Conservation (phyloP, 1,140 invertebrate genomes). For the Branchinecta lindahli region DNA sequence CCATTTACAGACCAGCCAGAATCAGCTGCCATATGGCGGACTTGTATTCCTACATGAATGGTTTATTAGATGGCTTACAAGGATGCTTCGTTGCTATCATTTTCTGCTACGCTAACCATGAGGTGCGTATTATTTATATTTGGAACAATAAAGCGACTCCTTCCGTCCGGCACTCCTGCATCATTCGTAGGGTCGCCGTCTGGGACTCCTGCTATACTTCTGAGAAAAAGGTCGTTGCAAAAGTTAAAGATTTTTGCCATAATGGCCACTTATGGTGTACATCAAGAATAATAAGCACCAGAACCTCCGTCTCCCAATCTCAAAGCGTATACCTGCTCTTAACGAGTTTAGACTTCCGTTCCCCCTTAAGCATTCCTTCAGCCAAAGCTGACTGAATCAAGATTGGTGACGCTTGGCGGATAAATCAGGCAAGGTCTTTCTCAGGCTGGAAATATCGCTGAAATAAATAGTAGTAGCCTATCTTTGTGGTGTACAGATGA, state of each 20-base stretch:
- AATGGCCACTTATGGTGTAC: too few relatives aligned
- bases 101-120: conserved; percentile 39
- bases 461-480: too few relatives aligned
- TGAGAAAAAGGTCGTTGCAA: not conserved
- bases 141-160: not conserved
- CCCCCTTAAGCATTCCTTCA: too few relatives aligned
- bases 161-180: not conserved
- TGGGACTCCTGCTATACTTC: not conserved
- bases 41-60: conserved; percentile 31
- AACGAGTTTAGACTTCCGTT: too few relatives aligned
- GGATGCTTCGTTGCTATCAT: conserved; percentile 35
- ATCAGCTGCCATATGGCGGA: conserved; percentile 29
- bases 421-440: too few relatives aligned
- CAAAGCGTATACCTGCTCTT: too few relatives aligned
- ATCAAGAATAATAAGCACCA: too few relatives aligned
- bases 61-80: conserved; percentile 34
- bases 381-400: too few relatives aligned
- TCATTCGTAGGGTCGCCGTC: not conserved
- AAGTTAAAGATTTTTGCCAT: not conserved
- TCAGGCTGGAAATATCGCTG: too few relatives aligned
- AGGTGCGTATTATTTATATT: conserved; percentile 28
- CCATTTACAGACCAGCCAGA: conserved; percentile 34
- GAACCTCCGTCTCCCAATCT: too few relatives aligned
- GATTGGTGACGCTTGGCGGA: too few relatives aligned
- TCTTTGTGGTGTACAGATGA: too few relatives aligned